phyloP scores from a whole-genome alignment of 92 coral and sea anemone species.

The Montipora capitata region DNA sequence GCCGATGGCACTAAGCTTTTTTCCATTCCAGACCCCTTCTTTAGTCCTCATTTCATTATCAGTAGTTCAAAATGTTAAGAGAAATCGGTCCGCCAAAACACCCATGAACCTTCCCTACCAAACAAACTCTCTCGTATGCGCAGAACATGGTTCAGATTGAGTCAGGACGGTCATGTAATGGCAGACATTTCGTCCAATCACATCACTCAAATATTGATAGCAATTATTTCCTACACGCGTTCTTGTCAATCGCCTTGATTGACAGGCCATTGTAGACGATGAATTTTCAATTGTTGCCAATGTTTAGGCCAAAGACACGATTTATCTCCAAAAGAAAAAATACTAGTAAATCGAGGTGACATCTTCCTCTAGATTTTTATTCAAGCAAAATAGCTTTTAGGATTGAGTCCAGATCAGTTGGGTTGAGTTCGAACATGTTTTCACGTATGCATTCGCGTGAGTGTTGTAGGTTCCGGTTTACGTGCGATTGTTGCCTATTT shows the following conservation, averaged over 20 bases:
- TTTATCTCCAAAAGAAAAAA: neutral
- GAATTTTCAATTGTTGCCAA: slow-evolving; percentile 36
- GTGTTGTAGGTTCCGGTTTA: slow-evolving; percentile 10
- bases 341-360: slow-evolving; percentile 1
- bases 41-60: slow-evolving; percentile 73
- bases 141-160: slow-evolving; percentile 80
- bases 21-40: slow-evolving; percentile 87
- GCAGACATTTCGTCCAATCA: slow-evolving; percentile 86
- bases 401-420: neutral
- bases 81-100: slow-evolving; percentile 60
- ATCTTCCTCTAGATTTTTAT: slow-evolving; percentile 17
- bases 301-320: slow-evolving; percentile 43
- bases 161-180: slow-evolving; percentile 86
- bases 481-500: neutral
- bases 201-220: slow-evolving; percentile 64
- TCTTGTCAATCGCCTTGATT: slow-evolving; percentile 90
- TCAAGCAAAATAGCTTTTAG: neutral
- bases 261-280: slow-evolving; percentile 76
- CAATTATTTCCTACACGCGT: slow-evolving; percentile 79
- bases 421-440: slow-evolving; percentile 25
- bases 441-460: slow-evolving; percentile 1
- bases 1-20: slow-evolving; percentile 89
- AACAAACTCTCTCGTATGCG: slow-evolving; percentile 93
- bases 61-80: slow-evolving; percentile 44
- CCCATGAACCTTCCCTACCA: slow-evolving; percentile 50